Evolutionary conservation across 2,113 vertebrate species (phyloP), one percentile per base, ranked within the genome.

Genomic region (Pyrgilauda ruficollis): DNA sequence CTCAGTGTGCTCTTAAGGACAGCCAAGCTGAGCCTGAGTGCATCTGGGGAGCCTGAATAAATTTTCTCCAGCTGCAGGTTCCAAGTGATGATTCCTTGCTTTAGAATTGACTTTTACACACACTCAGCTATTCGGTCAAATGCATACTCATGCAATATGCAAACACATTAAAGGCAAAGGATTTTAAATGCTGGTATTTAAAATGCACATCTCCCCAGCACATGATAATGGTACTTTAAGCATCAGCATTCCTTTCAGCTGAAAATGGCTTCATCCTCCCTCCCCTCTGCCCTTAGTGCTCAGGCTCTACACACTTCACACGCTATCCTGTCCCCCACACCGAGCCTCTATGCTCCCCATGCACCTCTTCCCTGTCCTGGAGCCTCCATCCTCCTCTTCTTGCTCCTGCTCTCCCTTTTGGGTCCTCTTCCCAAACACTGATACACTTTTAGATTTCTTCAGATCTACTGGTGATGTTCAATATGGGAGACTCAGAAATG

Each of bases 1-100:
- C 72, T 92, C 59, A 7, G n/a, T 84, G 81, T 91, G 52, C 72
- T 94, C 76, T 84, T 66, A 88, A 88, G 58, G 85, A 88, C 88
- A 93, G 46, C 55, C 67, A 88, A 84, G 41, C 56, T 39, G 69
- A 91, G 84, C 61, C 64, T 47, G 35, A 86, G 64, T 22, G 39
- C 95, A 94, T 89, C 86, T 91, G 91, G 80, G 35, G 80, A 94
- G 66, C 37, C 31, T 72, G 73, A 90, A 92, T 87, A 92, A 49
- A 93, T 94, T 91, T 97, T 84, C 91, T 94, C 91, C 93, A 95
- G 94, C 89, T 97, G 96, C 83, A 92, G 86, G 73, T 93, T 95
- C 87, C 59, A 92, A 93, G 86, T 30, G 92, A 92, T 68, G 53
- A 94, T 92, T 94, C 91, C 93, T 89, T 92, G 68, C 89, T 92